A percentile compares a stretch with the other conserved stretches of the same genome.
Evolutionary conservation across 2,888 invertebrate species (phyloP).

Genomic region (Leistus spinibarbis): DNA sequence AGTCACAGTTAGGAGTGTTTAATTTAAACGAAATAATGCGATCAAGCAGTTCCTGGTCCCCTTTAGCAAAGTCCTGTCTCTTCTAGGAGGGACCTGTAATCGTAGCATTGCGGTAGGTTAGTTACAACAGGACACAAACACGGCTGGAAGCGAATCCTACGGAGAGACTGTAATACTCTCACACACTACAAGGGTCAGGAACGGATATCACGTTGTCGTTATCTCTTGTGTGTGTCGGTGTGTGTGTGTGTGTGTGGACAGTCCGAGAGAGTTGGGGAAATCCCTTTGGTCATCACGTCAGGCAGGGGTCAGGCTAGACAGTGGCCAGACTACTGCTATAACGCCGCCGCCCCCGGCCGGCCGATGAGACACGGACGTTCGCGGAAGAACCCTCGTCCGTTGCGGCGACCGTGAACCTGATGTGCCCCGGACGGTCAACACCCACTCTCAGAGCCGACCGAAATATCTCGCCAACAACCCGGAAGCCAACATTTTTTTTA

Average conservation of each 20-base stretch:
- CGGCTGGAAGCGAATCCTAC: conserved; percentile 4
- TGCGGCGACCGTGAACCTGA: conserved; percentile 15
- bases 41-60: background rate
- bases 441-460: background rate
- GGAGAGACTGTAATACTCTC: background rate
- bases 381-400: conserved; percentile 43
- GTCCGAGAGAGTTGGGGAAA: conserved; percentile 42
- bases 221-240: conserved; percentile 8
- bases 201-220: conserved; percentile 41
- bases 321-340: conserved; percentile 47
- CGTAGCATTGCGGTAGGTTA: background rate
- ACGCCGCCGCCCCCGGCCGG: conserved; percentile 40
- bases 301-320: conserved; percentile 51
- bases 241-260: conserved; percentile 34
- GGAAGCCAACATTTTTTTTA: no score
- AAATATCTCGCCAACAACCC: background rate
- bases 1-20: no score
- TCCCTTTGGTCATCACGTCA: conserved; percentile 48
- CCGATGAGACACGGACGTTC: conserved; percentile 47
- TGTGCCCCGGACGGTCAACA: conserved; percentile 40
- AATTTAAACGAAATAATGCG: background rate
- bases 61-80: background rate
- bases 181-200: background rate
- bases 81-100: background rate
- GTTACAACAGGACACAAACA: background rate